A percentile compares a stretch with the other conserved stretches of the same genome.
These are phyloP conservation scores for Achatina immaculata DNA, from an alignment of 1,140 invertebrate species.

Conservation along the genomic window DNA sequence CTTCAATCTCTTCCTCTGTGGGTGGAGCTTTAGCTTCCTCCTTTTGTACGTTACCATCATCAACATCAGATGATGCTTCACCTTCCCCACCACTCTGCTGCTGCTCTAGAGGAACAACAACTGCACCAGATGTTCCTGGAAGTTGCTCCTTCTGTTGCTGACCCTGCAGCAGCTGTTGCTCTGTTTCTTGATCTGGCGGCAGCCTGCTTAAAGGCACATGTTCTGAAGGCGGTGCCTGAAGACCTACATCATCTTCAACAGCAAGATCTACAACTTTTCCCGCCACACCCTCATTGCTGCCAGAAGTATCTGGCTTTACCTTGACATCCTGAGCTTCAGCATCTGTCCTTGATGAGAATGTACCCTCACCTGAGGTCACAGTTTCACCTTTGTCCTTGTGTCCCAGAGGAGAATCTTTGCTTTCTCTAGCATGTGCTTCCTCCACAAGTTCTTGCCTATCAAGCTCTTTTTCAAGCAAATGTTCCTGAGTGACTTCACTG, in stretches of 20 bases:
- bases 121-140: not conserved
- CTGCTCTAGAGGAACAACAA: not conserved
- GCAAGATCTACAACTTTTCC: not conserved
- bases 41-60: not conserved
- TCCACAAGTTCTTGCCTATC: not conserved
- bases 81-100: not conserved
- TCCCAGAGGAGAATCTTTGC: not conserved
- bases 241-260: not conserved
- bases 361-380: not conserved
- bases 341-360: not conserved
- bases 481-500: not conserved
- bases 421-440: not conserved
- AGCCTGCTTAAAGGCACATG: not conserved
- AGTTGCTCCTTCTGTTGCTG: not conserved
- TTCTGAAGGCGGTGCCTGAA: not conserved
- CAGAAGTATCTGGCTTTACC: not conserved
- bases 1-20: conserved; percentile 24
- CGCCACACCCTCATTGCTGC: too few relatives aligned
- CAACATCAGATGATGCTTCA: not conserved
- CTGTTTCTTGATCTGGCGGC: not conserved
- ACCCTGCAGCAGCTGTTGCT: not conserved
- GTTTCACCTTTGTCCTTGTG: not conserved
- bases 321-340: not conserved
- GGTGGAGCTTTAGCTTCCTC: conserved; percentile 4
- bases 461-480: not conserved